phyloP scores from a whole-genome alignment of 2,113 vertebrate species.

The Delphinus delphis region DNA sequence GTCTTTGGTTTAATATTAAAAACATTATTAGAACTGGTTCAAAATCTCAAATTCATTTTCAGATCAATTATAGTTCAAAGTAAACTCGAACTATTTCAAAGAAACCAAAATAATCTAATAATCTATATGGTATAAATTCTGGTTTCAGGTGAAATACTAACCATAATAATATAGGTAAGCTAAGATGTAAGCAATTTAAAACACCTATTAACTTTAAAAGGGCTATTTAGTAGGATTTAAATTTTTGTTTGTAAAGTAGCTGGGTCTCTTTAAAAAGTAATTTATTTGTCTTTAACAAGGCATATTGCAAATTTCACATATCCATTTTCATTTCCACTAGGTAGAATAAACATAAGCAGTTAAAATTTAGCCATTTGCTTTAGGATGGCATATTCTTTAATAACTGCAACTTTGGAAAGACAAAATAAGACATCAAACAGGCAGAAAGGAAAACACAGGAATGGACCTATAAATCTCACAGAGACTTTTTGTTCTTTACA shows the following conservation, averaged over 20 bases:
- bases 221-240: conserved; percentile 35
- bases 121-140: conserved; percentile 26
- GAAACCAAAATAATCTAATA: conserved; percentile 52
- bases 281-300: conserved; percentile 57
- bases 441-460: conserved; percentile 27
- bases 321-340: conserved; percentile 19
- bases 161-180: neutral
- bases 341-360: conserved; percentile 39
- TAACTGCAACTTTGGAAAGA: conserved; percentile 11
- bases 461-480: neutral
- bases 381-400: conserved; percentile 4
- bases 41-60: conserved; percentile 51
- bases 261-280: conserved; percentile 55
- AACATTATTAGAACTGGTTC: conserved; percentile 11
- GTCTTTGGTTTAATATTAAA: conserved; percentile 44
- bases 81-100: conserved; percentile 51
- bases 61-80: conserved; percentile 48
- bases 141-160: conserved; percentile 26
- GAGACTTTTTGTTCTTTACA: neutral
- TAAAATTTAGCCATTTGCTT: conserved; percentile 21
- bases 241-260: conserved; percentile 52
- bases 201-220: conserved; percentile 59
- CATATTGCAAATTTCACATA: conserved; percentile 41
- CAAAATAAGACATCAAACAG: conserved; percentile 47
- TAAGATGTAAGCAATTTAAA: conserved; percentile 59